These are phyloP conservation scores for Styela clava DNA, from an alignment of 23 tunicate genomes.

Conservation along the genomic window DNA sequence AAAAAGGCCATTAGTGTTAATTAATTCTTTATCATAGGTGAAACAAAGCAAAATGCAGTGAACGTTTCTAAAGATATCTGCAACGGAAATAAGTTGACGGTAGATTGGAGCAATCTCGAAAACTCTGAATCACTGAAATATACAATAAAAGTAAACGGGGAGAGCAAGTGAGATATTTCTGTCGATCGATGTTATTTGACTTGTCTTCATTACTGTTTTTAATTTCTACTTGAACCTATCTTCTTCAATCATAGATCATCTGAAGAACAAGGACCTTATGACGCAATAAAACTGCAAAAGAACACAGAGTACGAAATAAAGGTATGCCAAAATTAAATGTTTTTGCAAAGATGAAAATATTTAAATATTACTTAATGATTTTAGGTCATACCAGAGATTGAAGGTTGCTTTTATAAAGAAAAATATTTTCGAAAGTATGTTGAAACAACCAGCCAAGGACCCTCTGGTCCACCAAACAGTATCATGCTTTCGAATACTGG, in stretches of 20 bases:
- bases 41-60: no score
- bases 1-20: no score
- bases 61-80: neutral
- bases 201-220: no score
- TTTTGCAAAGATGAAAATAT: no score
- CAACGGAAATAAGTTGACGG: neutral
- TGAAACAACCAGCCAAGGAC: neutral
- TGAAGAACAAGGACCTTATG: neutral
- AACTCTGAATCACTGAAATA: neutral
- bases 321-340: no score
- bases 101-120: neutral
- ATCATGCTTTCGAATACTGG: neutral
- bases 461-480: neutral
- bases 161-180: neutral
- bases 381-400: neutral
- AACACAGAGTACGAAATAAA: no score
- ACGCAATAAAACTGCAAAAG: neutral
- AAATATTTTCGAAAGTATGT: neutral
- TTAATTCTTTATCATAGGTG: no score
- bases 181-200: no score
- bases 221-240: no score
- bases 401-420: neutral
- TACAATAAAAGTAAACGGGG: neutral
- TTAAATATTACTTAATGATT: no score
- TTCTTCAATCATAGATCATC: neutral